Conservation (phyloP, 2,888 invertebrate genomes). For the Autographa pulchrina region DNA sequence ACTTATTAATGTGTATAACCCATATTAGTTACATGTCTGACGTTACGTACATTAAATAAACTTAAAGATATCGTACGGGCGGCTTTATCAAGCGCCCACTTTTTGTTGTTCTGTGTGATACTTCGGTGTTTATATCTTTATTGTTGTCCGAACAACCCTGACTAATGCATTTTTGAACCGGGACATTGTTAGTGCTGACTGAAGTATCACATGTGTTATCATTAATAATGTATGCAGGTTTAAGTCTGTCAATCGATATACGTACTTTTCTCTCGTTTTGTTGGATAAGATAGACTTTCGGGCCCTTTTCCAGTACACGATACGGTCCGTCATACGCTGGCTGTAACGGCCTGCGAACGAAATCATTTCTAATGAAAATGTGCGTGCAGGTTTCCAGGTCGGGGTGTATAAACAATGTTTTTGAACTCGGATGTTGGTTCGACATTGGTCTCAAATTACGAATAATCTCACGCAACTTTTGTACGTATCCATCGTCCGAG, state of each 20-base stretch:
- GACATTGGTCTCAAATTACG: not conserved
- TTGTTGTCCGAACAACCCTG: too few species aligned
- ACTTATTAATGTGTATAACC: too few species aligned
- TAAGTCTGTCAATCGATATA: conserved; percentile 15
- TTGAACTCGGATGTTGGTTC: not conserved
- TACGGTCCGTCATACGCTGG: conserved; percentile 26
- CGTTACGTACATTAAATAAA: too few species aligned
- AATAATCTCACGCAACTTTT: not conserved
- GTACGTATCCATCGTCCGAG: not conserved
- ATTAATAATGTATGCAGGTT: conserved; percentile 10
- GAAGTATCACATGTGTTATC: too few species aligned
- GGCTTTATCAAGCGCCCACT: too few species aligned
- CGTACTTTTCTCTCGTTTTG: not conserved
- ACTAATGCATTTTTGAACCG: too few species aligned
- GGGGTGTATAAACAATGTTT: conserved; percentile 11
- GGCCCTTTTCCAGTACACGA: not conserved
- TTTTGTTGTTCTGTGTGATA: too few species aligned
- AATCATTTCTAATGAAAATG: conserved; percentile 16
- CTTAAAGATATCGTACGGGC: too few species aligned
- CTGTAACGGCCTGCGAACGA: not conserved
- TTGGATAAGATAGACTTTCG: conserved; percentile 13
- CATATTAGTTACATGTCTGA: too few species aligned
- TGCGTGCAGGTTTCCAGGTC: conserved; percentile 13
- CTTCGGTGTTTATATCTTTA: too few species aligned
- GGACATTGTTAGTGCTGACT: too few species aligned